Base-by-base conservation (phyloP, 2,888 invertebrate genomes). In the Julus scanicus region DNA sequence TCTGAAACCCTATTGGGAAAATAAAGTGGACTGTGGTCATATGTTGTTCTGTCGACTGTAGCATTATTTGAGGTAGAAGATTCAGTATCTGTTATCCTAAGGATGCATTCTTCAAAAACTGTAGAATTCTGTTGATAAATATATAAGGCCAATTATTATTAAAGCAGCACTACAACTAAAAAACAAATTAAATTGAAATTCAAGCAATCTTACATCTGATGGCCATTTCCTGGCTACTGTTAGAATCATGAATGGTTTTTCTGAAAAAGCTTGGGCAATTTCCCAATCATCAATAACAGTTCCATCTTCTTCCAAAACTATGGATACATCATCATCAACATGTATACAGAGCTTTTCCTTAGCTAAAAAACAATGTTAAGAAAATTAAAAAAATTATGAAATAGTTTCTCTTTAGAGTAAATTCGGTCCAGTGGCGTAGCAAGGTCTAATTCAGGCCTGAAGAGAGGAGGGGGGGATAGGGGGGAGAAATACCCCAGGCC, bases 231-330 rank as follows among this genome's bases (percentile, higher is more conserved):
- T 80, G 37, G 80, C 80, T 37, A 80, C 80, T 13, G 80, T 15
- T 37, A 80, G 80, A 37, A 80, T 80, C 80, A 80, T 80, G 3
- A 80, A 80, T 37, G 80, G 80, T 37, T 80, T 80, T 80, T 80
- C 80, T 80, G 80, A 80, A 80, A 80, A 80, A 37, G 80, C 80
- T 37, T 80, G 80, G 1, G 80, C 80, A 80, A 80, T 80, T 80
- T 80, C 80, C 80, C 80, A 80, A 13, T 80, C 80, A 20, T 80
- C 80, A 37, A 80, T 80, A 37, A 80, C 80, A 29, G 80, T 80
- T 80, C 80, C 80, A 37, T 80, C 80, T 80, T 80, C 80, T 80
- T 80, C 80, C 80, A 80, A 80, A 80, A 80, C 80, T 11, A 80
- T 80, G 13, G 80, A 80, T 80, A 80, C 20, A 13, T 80, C 80